phyloP scores from a whole-genome alignment of 2,888 invertebrate species.

The Scrobipalpa atriplicella region DNA sequence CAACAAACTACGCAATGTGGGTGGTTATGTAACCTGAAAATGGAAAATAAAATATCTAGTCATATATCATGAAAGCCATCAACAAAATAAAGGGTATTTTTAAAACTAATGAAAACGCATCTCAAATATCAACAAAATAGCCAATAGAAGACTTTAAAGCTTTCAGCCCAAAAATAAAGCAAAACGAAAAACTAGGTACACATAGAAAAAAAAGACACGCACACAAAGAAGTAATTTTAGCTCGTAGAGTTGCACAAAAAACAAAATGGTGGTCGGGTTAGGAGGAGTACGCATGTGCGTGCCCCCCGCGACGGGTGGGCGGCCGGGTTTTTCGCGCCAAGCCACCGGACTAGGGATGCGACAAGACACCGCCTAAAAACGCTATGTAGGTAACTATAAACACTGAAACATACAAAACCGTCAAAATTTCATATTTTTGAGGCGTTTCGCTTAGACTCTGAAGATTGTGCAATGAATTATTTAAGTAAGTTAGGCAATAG shows the following conservation, averaged over 20 bases:
- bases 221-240: conserved; percentile 33
- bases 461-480: too few species aligned
- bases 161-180: conserved; percentile 11
- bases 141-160: not conserved
- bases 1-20: too few species aligned
- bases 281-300: conserved; percentile 78
- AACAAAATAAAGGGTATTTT: not conserved
- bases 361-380: conserved; percentile 14
- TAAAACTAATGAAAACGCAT: not conserved
- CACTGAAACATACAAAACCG: too few species aligned
- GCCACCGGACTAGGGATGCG: conserved; percentile 16
- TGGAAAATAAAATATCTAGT: not conserved
- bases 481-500: too few species aligned
- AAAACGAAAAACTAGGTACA: conserved; percentile 18
- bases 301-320: conserved; percentile 39
- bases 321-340: conserved; percentile 29
- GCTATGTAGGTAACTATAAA: not conserved
- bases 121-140: not conserved
- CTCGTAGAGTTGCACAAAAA: conserved; percentile 56
- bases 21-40: not conserved
- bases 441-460: too few species aligned
- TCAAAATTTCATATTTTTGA: too few species aligned
- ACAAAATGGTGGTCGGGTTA: conserved; percentile 79
- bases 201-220: conserved; percentile 22
- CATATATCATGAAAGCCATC: not conserved